Evolutionary conservation across 2,797 vertebrate species (phyloP).

Genomic region (Threskiornis aethiopicus): DNA sequence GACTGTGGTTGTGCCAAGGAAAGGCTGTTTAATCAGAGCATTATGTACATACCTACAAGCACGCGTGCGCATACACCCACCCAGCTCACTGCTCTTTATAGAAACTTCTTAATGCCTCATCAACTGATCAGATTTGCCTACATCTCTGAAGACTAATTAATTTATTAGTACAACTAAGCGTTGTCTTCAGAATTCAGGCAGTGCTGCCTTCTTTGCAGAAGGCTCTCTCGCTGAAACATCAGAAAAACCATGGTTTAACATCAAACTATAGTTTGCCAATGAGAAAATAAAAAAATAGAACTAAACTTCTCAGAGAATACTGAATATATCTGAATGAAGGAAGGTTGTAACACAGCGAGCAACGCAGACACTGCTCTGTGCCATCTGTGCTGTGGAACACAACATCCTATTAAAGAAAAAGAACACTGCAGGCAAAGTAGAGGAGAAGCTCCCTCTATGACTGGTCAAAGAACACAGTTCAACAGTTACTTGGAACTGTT

Average conservation of each 20-base stretch:
- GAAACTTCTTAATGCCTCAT: slow-evolving; percentile 6
- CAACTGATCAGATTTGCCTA: slow-evolving; percentile 6
- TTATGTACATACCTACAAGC: neutral
- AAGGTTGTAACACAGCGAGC: neutral
- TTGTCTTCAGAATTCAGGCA: slow-evolving; percentile 10
- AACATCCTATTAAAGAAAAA: neutral
- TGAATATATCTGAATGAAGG: neutral
- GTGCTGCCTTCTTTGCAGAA: neutral
- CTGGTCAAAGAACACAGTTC: neutral
- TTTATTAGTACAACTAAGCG: slow-evolving; percentile 42
- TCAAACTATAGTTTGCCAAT: neutral
- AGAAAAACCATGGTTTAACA: neutral
- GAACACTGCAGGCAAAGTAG: neutral
- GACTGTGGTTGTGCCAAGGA: neutral
- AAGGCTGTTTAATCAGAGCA: neutral
- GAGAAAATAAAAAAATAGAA: neutral
- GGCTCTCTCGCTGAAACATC: neutral
- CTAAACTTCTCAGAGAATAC: neutral
- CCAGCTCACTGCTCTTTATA: neutral
- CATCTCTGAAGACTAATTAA: slow-evolving; percentile 30
- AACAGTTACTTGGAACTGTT: neutral
- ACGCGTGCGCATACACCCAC: neutral
- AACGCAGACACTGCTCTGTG: neutral
- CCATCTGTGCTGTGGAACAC: neutral
- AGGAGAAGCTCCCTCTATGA: neutral